Base-by-base conservation (phyloP, 2,888 invertebrate genomes). In the Acanthosepion esculentum region DNA sequence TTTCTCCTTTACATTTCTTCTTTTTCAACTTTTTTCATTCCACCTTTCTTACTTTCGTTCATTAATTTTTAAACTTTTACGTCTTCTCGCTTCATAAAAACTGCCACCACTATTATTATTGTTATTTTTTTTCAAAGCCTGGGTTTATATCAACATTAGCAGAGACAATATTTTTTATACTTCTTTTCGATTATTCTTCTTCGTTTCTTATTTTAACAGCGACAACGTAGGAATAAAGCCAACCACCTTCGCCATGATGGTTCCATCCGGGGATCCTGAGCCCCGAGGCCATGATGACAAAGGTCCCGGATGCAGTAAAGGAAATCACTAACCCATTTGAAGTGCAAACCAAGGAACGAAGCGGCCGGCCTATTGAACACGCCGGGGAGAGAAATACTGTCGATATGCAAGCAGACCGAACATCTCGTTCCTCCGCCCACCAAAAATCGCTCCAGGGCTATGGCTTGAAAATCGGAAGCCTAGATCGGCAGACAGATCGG, bases 341-440 rank as follows among this genome's bases (percentile, higher is more conserved):
- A n/a, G 78, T n/a, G 78, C 78, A 78, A 78, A 78, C 78, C 78
- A 33, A 78, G n/a, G 78, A 78, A 78, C 78, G 78, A 78, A 78
- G 15, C 78, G 78, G 78, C 78, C n/a, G 78, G n/a, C 15, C 78
- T n/a, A 78, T 78, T n/a, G 78, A 78, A 78, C 78, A 78, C 78
- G 78, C 78, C 78, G 78, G 78, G 78, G 78, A 78, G 15, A 78
- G n/a, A 78, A 78, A 78, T n/a, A n/a, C 78, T 78, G 78, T n/a
- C 78, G 78, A 78, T 78, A 78, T n/a, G 78, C 5, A 78, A 78
- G n/a, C 78, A 78, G 78, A 78, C 12, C 23, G 78, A 78, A 12
- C n/a, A 15, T 15, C 78, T 78, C 78, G 78, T n/a, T n/a, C n/a
- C 78, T 15, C 78, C 8, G 12, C 10, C 78, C 78, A 15, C 29